Base-by-base conservation (phyloP, 2,113 vertebrate species). In the Nibea albiflora region DNA sequence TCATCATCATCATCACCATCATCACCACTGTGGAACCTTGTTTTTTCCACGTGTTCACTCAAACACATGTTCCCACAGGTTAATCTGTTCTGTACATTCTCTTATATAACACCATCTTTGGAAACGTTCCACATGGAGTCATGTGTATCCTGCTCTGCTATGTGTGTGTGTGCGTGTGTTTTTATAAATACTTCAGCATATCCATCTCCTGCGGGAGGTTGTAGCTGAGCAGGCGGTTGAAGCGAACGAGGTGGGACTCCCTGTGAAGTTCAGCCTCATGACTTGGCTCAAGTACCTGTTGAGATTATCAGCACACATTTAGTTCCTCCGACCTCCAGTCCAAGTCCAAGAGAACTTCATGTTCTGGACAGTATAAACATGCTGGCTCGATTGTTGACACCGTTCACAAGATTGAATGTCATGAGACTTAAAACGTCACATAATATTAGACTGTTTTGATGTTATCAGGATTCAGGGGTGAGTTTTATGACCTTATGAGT, bases 201-300 rank as follows among this genome's bases (percentile, higher is more conserved):
- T 94, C 95, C 92, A 99, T 95, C 89, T 99, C 97, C 84, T 96
- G 92, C 0, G 96, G 96, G 46, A 99, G 94, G 87, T 99, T 95
- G 90, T 95, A 96, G 81, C 94, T 92, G 73, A 98, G 95, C 83
- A 99, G 89, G 53, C 89, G 94, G 84, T 96, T 95, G 52, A 97
- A 95, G 79, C 94, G 95, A 4, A 93, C 94, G 24, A 92, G 83
- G 50, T 92, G 94, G 5, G 94, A 91, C 69, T 98, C 98, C 68
- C 89, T 94, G 5, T 95, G 64, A 99, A 99, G 42, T 94, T 96
- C 80, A 99, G 94, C 87, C 92, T 96, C 94, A 98, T 93, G 73
- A 98, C 97, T 87, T 99, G 97, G 81, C 93, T 96, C 83, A 99
- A 92, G 50, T 99, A 99, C 70, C 98, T 99, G 88, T 26, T 47